A percentile compares a stretch with the other conserved stretches of the same genome.
Conservation (phyloP, 2,113 vertebrate genomes). For the Catharus minimus region DNA sequence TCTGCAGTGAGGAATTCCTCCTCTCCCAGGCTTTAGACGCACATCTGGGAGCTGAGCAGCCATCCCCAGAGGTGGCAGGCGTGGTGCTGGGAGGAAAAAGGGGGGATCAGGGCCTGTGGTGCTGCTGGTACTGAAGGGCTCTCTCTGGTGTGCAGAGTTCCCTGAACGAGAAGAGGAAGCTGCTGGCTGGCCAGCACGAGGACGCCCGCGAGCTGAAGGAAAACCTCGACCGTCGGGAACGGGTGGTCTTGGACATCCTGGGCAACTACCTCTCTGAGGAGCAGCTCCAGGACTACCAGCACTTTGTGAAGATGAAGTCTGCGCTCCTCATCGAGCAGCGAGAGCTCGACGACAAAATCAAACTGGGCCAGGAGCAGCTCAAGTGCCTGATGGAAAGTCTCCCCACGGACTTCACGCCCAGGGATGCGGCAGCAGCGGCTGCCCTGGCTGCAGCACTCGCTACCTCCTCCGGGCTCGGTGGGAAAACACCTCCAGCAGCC, state of each 20-base stretch:
- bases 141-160: conserved; percentile 74
- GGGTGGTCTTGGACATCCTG: conserved; percentile 85
- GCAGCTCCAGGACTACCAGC: conserved; percentile 88
- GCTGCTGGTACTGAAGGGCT: conserved; percentile 7
- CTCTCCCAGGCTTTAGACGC: not conserved
- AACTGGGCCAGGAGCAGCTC: conserved; percentile 88
- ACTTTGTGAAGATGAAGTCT: conserved; percentile 88
- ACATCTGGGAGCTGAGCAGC: not conserved
- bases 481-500: conserved; percentile 23
- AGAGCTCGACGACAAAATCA: conserved; percentile 90
- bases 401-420: conserved; percentile 63
- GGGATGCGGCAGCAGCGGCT: conserved; percentile 32
- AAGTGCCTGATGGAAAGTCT: conserved; percentile 83
- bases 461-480: conserved; percentile 64
- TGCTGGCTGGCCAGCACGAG: conserved; percentile 89
- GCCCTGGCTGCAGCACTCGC: conserved; percentile 66
- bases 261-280: conserved; percentile 78
- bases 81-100: not conserved
- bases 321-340: conserved; percentile 90
- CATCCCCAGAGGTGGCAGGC: not conserved
- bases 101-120: not conserved
- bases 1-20: not conserved
- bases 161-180: conserved; percentile 84
- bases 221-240: conserved; percentile 91
- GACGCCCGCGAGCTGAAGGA: conserved; percentile 95